Evolutionary conservation across 2,113 vertebrate species (phyloP).

Genomic region (Micronycteris hirsuta): DNA sequence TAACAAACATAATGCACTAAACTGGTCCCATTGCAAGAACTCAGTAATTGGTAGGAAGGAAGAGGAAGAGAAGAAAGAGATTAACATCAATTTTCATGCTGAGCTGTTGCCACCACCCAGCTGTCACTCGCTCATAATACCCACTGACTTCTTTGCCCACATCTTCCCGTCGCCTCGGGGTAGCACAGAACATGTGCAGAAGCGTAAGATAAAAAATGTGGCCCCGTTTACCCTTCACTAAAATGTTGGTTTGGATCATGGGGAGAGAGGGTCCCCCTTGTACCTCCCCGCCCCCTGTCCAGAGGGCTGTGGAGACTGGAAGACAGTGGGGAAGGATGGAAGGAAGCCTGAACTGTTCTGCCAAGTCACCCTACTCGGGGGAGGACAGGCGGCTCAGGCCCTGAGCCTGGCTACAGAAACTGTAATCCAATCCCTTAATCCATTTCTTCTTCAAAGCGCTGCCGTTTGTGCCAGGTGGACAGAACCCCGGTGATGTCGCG

Average conservation of each 20-base stretch:
- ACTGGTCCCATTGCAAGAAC: background rate
- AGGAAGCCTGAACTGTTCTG: slow-evolving; percentile 41
- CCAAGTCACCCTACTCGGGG: slow-evolving; percentile 66
- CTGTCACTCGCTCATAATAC: background rate
- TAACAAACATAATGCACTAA: background rate
- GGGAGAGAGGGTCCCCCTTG: background rate
- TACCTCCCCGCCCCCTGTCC: background rate
- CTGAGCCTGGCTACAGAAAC: slow-evolving; percentile 61
- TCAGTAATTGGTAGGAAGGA: background rate
- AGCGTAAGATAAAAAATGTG: background rate
- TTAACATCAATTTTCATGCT: background rate
- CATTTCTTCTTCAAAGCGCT: slow-evolving; percentile 75
- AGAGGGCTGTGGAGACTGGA: background rate
- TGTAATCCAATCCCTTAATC: slow-evolving; percentile 74
- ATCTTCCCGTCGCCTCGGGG: background rate
- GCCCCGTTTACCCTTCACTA: background rate
- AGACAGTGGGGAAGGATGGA: background rate
- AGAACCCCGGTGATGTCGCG: slow-evolving; percentile 35
- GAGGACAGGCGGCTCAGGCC: slow-evolving; percentile 56
- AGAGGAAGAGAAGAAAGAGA: background rate
- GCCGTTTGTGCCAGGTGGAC: slow-evolving; percentile 67
- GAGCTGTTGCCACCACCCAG: background rate
- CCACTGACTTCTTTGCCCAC: background rate
- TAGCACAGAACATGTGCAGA: background rate
- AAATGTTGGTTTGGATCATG: background rate